Conservation (phyloP, 1,140 invertebrate species). For the Papilio xuthus region DNA sequence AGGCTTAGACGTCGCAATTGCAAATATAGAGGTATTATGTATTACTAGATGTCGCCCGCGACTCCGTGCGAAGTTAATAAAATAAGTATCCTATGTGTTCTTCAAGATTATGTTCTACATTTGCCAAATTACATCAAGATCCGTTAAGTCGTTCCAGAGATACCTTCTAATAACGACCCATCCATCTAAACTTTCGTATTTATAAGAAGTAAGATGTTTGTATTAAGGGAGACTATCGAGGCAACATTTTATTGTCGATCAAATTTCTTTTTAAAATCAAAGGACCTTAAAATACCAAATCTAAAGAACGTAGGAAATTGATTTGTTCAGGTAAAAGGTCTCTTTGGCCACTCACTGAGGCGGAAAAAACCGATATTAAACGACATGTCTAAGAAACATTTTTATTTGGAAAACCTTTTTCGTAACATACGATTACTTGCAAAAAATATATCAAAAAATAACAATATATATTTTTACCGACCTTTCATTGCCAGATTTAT, state of each 20-base stretch:
- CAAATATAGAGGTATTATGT: not conserved
- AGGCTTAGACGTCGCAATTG: not conserved
- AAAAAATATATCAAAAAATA: not conserved
- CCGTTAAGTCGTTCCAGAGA: too few relatives aligned
- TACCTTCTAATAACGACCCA: too few relatives aligned
- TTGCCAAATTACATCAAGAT: too few relatives aligned
- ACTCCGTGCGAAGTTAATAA: too few relatives aligned
- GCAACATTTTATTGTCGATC: not conserved
- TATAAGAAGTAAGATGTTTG: too few relatives aligned
- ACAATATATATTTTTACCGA: not conserved
- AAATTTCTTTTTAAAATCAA: conserved; percentile 17
- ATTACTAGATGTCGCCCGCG: too few relatives aligned
- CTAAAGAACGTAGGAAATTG: not conserved
- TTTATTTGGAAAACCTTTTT: not conserved
- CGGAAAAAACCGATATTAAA: not conserved
- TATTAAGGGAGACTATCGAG: not conserved
- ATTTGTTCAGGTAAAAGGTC: not conserved
- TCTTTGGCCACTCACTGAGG: not conserved
- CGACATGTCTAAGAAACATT: not conserved
- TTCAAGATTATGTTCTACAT: too few relatives aligned
- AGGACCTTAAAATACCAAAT: not conserved
- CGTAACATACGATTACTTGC: not conserved
- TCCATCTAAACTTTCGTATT: not conserved
- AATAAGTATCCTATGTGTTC: too few relatives aligned
- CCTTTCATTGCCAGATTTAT: not conserved